phyloP scores from a whole-genome alignment of 2,113 vertebrate species.

The Panurus biarmicus region DNA sequence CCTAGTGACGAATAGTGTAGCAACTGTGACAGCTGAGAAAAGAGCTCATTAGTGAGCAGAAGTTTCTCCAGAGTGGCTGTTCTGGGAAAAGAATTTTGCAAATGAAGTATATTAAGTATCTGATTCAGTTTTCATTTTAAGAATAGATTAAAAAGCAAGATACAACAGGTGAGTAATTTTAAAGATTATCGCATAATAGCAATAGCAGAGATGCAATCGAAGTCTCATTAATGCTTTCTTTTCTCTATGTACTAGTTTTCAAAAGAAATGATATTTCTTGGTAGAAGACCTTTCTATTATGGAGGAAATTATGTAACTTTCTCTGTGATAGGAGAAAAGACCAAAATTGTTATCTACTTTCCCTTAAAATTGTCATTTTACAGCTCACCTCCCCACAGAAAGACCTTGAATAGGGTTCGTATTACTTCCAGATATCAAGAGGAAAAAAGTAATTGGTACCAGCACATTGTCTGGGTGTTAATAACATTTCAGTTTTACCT shows the following conservation, averaged over 20 bases:
- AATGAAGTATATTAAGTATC: not conserved
- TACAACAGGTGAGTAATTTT: not conserved
- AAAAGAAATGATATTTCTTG: not conserved
- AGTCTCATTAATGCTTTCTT: not conserved
- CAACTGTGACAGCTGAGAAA: not conserved
- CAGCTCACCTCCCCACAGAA: not conserved
- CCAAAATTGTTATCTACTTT: not conserved
- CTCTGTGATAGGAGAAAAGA: not conserved
- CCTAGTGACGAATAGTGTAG: not conserved
- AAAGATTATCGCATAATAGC: not conserved
- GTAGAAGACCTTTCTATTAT: not conserved
- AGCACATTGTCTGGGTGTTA: not conserved
- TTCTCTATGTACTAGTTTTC: not conserved
- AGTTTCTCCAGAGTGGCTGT: not conserved
- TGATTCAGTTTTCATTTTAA: not conserved
- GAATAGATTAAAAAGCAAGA: not conserved
- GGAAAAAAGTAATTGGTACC: not conserved
- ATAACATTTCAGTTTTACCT: not conserved
- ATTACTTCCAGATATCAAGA: not conserved
- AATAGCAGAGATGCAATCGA: not conserved
- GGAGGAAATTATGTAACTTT: not conserved
- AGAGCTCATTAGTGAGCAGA: not conserved
- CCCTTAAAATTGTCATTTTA: not conserved
- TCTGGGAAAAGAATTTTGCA: not conserved
- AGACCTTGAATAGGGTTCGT: not conserved